phyloP scores from a whole-genome alignment of 2,113 vertebrate genomes.

The Thermophis baileyi region DNA sequence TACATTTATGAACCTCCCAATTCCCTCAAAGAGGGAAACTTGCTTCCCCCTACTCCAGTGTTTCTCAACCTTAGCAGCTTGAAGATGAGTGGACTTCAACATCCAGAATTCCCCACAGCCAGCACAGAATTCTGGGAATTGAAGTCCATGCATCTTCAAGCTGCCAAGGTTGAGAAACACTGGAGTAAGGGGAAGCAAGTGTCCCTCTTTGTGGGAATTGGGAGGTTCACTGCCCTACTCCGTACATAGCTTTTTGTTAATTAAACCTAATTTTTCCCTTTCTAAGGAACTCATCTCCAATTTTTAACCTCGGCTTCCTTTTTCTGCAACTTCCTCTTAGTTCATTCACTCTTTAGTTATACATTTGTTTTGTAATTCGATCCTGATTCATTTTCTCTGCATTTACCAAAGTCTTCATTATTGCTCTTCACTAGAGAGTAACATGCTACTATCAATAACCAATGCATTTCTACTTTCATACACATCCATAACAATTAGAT shows the following conservation, averaged over 20 bases:
- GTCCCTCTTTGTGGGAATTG: too few relatives aligned
- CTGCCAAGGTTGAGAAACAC: too few relatives aligned
- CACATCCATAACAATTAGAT: too few relatives aligned
- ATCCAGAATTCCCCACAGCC: too few relatives aligned
- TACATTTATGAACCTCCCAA: too few relatives aligned
- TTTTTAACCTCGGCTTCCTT: not conserved
- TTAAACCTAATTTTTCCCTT: not conserved
- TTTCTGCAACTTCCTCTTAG: not conserved
- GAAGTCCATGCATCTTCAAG: not conserved
- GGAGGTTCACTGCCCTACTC: not conserved
- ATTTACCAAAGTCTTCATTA: not conserved
- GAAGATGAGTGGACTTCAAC: too few relatives aligned
- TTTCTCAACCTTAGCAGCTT: too few relatives aligned
- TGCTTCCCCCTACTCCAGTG: not conserved
- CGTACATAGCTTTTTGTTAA: not conserved
- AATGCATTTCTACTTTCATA: not conserved
- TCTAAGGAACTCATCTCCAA: not conserved
- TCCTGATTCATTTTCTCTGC: not conserved
- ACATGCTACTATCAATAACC: not conserved
- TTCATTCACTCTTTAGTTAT: not conserved
- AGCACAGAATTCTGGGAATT: too few relatives aligned
- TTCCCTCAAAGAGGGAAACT: too few relatives aligned
- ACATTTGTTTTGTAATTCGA: not conserved
- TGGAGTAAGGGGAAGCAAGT: too few relatives aligned
- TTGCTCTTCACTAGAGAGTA: not conserved